Conservation (phyloP, 2,797 vertebrate species). For the Arctocebus calabarensis region DNA sequence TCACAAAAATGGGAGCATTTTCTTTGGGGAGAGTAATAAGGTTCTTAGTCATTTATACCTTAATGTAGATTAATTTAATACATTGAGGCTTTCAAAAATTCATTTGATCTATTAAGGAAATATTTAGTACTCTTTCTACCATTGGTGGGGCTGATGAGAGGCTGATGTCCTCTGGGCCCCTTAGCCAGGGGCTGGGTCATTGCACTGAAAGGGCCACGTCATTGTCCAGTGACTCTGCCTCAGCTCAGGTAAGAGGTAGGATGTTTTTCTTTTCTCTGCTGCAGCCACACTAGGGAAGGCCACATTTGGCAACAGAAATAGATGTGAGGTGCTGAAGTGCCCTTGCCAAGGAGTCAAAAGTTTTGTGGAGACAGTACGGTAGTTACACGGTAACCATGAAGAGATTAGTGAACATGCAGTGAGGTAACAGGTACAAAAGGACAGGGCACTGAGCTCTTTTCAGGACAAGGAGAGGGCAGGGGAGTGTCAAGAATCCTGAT, state of each 20-base stretch:
- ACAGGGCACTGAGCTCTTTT: neutral
- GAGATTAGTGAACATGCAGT: neutral
- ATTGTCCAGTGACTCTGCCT: neutral
- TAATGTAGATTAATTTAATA: neutral
- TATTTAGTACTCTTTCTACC: slow-evolving; percentile 4
- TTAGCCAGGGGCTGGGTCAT: neutral
- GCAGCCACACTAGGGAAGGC: neutral
- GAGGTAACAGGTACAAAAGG: neutral
- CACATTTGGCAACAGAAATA: neutral
- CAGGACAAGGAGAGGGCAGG: neutral
- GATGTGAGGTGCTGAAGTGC: neutral
- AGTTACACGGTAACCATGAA: neutral
- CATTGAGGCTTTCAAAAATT: slow-evolving; percentile 12
- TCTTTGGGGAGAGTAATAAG: neutral
- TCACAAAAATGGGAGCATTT: neutral
- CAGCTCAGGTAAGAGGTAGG: neutral
- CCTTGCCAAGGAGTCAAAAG: neutral
- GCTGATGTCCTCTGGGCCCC: too few species aligned
- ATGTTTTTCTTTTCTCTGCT: neutral
- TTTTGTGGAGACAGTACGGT: neutral
- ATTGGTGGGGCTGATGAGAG: neutral
- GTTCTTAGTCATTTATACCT: slow-evolving; percentile 18
- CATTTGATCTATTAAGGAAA: neutral
- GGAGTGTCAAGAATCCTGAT: neutral
- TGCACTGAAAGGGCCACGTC: neutral